These are phyloP conservation scores for Cygnus olor DNA, from an alignment of 2,797 vertebrate genomes.

Conservation along the genomic window DNA sequence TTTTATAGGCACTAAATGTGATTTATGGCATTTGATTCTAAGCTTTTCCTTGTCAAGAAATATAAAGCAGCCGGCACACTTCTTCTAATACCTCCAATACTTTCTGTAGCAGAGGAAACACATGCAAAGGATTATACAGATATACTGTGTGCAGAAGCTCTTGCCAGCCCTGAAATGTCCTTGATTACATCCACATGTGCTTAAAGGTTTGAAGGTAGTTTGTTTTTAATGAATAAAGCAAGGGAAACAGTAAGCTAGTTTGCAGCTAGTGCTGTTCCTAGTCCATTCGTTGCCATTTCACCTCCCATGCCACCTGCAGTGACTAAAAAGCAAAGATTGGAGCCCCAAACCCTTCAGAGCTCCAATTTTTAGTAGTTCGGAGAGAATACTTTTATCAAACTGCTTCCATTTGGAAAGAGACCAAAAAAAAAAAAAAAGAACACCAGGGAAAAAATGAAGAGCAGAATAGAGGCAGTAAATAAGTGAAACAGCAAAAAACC, in stretches of 20 bases:
- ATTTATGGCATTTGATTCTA: background rate
- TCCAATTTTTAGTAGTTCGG: background rate
- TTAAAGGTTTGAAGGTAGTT: background rate
- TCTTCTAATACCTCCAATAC: background rate
- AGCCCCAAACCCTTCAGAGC: background rate
- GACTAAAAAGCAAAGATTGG: background rate
- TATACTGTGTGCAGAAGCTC: background rate
- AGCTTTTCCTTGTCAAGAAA: background rate
- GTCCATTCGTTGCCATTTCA: background rate
- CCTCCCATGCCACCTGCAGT: background rate
- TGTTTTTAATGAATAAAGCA: background rate
- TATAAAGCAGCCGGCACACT: background rate
- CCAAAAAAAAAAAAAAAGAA: background rate
- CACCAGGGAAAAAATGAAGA: background rate
- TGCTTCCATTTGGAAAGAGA: background rate
- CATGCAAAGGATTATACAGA: background rate
- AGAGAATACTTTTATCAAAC: background rate
- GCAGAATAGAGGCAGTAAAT: background rate
- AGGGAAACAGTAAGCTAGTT: background rate
- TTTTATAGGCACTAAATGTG: constrained; percentile 1
- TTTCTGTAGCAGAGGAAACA: background rate
- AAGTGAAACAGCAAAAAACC: background rate
- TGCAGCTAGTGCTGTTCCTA: background rate
- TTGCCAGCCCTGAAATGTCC: background rate
- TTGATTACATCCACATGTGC: background rate